phyloP scores from a whole-genome alignment of 2,797 vertebrate species.

The Dendrocincla fuliginosa region DNA sequence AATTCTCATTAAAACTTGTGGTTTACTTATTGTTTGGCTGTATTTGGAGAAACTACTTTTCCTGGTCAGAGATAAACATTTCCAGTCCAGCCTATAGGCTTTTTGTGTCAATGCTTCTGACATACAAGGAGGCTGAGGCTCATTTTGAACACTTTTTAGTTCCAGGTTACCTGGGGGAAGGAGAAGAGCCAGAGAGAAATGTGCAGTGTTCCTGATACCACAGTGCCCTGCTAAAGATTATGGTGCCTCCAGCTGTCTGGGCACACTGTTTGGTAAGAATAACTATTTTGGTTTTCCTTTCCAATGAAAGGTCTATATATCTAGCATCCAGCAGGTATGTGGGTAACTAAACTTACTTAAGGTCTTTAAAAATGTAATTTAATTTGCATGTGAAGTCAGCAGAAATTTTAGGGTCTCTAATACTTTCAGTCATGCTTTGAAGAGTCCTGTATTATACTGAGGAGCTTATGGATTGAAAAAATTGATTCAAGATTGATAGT shows the following conservation, averaged over 20 bases:
- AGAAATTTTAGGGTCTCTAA: neutral
- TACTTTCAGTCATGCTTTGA: neutral
- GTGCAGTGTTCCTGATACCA: neutral
- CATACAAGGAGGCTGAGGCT: neutral
- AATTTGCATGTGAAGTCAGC: neutral
- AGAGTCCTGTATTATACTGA: neutral
- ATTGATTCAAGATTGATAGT: neutral
- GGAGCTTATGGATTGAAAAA: neutral
- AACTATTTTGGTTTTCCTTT: fast-evolving
- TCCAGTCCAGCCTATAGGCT: neutral
- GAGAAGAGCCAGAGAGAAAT: neutral
- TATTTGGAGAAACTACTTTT: neutral
- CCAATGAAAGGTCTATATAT: neutral
- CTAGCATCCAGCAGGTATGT: neutral
- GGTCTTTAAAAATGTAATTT: neutral
- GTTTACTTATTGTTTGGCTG: neutral
- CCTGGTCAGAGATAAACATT: neutral
- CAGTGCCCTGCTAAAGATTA: neutral
- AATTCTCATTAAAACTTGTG: neutral
- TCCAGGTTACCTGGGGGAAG: neutral
- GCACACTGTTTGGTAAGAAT: neutral
- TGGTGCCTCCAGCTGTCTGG: neutral
- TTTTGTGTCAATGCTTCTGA: neutral
- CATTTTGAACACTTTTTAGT: neutral
- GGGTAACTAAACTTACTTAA: neutral